Evolutionary conservation across 1,140 invertebrate genomes (phyloP), one percentile per base, ranked within the genome.

Genomic region (Orius insidiosus): DNA sequence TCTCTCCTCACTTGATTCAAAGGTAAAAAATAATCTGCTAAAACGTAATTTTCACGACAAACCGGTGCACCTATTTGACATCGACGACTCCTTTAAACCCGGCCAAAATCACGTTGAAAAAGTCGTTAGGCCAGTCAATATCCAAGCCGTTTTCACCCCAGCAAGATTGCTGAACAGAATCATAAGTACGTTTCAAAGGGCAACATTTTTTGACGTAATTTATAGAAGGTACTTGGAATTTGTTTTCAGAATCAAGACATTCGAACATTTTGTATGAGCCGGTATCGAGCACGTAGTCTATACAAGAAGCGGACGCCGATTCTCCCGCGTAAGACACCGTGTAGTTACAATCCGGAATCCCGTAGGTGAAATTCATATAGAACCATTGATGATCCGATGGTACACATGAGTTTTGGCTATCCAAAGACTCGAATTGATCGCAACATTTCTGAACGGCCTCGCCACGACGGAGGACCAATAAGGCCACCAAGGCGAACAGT

Each of bases 181-280:
- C 34, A 24, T 53, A 53, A 3, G 30, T 39, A 19, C 43, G 48
- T 9, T 47, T 31, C 9, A 42, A 2, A 11, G 52, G 39, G 19
- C 52, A 53, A 37, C 52, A 53, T 42, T 53, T 53, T 6, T 43
- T 35, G 8, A 53, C 32, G 30, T 42, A 48, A 37, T 48, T 15
- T 2, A 53, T 46, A 14, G 45, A 30, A 5, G 52, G 52, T 9
- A 49, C 49, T n/a, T 11, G 14, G 14, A 49, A 36, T 1, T 37
- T 33, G 9, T 43, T 24, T 7, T 31, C 15, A 37, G 35, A 32
- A n/a, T 38, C 31, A 16, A 8, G 24, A 33, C 51, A 52, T 13
- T 42, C 35, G 10, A 52, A 7, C 30, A 33, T 44, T 3, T 41
- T 32, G 0, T 49, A 9, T 9, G 37, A 42, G 32, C 31, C 45